A percentile compares a stretch with the other conserved stretches of the same genome.
phyloP scores from a whole-genome alignment of 2,888 invertebrate genomes.

The Sinodicranocentrus sp. region DNA sequence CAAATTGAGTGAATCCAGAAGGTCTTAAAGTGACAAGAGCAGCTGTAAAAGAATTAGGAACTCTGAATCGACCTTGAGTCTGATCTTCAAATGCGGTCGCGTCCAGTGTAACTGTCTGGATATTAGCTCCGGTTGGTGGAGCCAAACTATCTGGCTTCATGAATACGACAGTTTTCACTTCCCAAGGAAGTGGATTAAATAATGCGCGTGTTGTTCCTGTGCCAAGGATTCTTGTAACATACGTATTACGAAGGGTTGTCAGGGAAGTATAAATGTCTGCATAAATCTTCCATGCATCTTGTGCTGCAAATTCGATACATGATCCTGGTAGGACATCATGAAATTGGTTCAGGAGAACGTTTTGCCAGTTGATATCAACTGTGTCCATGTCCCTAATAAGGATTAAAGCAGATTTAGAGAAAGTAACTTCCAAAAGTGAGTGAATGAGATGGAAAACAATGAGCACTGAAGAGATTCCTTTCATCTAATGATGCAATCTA shows the following conservation, averaged over 20 bases:
- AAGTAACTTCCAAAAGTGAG: not conserved
- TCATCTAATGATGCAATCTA: no score
- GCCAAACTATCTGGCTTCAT: slow-evolving; percentile 59
- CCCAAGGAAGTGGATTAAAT: slow-evolving; percentile 71
- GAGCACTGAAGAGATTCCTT: no score
- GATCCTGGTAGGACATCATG: slow-evolving; percentile 81
- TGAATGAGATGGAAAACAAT: no score
- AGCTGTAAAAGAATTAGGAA: slow-evolving; percentile 70
- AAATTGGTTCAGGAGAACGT: slow-evolving; percentile 80
- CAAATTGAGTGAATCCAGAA: slow-evolving; percentile 57
- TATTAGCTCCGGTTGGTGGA: slow-evolving; percentile 57
- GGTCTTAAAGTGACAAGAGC: slow-evolving; percentile 67
- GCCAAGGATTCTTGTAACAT: slow-evolving; percentile 59
- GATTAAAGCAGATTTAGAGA: not conserved
- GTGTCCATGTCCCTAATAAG: slow-evolving; percentile 53
- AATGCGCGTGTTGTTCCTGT: slow-evolving; percentile 59
- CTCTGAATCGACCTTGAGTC: slow-evolving; percentile 62
- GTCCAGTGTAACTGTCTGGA: slow-evolving; percentile 62
- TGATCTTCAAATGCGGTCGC: slow-evolving; percentile 54
- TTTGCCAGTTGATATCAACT: slow-evolving; percentile 78
- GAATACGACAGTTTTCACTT: slow-evolving; percentile 71
- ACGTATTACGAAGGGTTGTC: slow-evolving; percentile 55
- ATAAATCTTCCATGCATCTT: slow-evolving; percentile 78
- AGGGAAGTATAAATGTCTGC: slow-evolving; percentile 57
- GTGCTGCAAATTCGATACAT: slow-evolving; percentile 79